These are phyloP conservation scores for Mantis religiosa DNA, from an alignment of 2,888 invertebrate species.

Conservation along the genomic window DNA sequence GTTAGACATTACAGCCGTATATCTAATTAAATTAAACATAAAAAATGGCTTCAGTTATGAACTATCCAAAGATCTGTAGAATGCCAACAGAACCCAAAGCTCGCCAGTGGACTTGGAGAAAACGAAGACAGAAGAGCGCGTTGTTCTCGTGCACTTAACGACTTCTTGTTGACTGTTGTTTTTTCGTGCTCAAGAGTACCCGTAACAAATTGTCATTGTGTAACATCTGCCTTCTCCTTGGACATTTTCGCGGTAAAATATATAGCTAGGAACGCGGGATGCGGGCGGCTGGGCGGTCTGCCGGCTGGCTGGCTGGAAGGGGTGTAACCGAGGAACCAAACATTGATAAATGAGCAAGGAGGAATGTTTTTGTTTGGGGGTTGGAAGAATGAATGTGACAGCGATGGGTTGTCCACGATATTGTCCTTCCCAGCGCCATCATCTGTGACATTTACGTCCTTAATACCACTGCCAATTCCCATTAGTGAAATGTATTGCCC, in stretches of 20 bases:
- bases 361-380: constrained; percentile 22
- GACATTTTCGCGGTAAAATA: not conserved
- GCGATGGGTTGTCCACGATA: not conserved
- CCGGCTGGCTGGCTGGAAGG: no score
- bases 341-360: constrained; percentile 25
- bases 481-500: not conserved
- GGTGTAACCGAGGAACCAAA: constrained; percentile 18
- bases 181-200: not conserved
- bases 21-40: no score
- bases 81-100: no score
- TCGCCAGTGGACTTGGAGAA: no score
- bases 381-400: not conserved
- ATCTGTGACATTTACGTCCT: not conserved
- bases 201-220: not conserved
- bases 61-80: no score
- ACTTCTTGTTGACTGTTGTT: not conserved
- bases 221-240: not conserved
- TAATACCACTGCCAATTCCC: not conserved
- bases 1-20: no score
- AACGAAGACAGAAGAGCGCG: not conserved
- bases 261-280: not conserved
- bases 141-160: not conserved
- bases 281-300: no score
- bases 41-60: no score
- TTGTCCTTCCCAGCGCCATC: not conserved